Base-by-base conservation (phyloP, 2,113 vertebrate species). In the Tyrannus savana region DNA sequence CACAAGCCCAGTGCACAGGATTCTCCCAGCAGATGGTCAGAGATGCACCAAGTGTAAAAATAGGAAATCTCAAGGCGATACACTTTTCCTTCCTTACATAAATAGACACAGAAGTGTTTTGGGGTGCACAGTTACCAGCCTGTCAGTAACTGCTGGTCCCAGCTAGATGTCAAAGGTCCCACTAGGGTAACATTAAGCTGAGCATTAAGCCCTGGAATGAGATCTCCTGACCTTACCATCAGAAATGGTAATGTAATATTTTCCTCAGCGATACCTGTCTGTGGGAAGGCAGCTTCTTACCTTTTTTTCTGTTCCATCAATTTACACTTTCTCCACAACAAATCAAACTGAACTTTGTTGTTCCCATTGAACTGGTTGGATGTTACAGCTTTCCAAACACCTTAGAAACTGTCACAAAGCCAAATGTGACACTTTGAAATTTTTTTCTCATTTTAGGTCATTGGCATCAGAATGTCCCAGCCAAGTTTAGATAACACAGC, bases 201-300 rank as follows among this genome's bases (percentile, higher is more conserved):
- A 88, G 76, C 4, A 22, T 58, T 83, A 93, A 77, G 80, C 14
- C 10, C 62, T 81, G 92, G 89, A 80, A 95, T 79, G 47, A 15
- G 62, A 94, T 95, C 59, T 60, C 39, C 24, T 89, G 92, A 92
- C 69, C 86, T 93, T 77, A 50, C 37, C 35, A 22, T 28, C 90
- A 85, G 47, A 78, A 93, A 42, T 23, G 4, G 41, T 62, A 73
- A 89, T 9, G 59, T 52, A 68, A 47, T 44, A 82, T 69, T 92
- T 92, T 86, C 62, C 49, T 73, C 27, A 49, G 75, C 30, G 9
- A 46, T 64, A 73, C 10, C 28, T 63, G 41, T 33, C 25, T 42
- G 60, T 30, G n/a, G 19, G 30, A 67, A 87, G 59, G 56, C 58
- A 76, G 46, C 12, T 85, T 52, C 66, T 56, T 30, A 19, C 28